Base-by-base conservation (phyloP, 2,797 vertebrate genomes). In the Ficedula albicollis region DNA sequence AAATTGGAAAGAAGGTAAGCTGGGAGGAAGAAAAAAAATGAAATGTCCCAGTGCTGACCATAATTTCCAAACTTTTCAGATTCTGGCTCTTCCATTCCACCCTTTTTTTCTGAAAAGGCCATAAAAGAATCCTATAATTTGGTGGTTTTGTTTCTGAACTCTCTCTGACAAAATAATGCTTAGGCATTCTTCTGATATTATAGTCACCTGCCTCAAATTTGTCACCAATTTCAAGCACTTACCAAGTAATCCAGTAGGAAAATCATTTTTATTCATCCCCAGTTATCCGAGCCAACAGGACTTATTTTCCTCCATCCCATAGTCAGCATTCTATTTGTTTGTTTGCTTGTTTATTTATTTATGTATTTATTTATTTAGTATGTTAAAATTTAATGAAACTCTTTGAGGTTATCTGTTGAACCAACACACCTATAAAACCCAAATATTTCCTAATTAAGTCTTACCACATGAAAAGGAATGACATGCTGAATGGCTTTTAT, bases 281-380 rank as follows among this genome's bases (percentile, higher is more conserved):
- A 4, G 11, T 51, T 36, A 27, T 36, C 32, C 22, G 26, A 41
- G 32, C 8, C 38, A 36, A 22, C 18, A 66, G 5, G 10, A 43
- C 14, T 51, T 74, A 9, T 74, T 66, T 36, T 36, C 26, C 17
- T 51, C 26, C 36, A 58, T 74, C 11, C 32, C 9, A 49, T 9
- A 25, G 14, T 30, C 30, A 73, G 15, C 20, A 41, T 30, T 55
- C 29, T 27, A 27, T 56, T 26, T 34, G 15, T 44, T 7, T 77
- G 8, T 29, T 26, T 3, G 13, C 16, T 26, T 39, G 2, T 5
- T 25, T 16, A 1, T 17, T 22, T 13, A 1, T 3, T n/a, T 17
- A 6, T 13, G 25, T 13, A 1, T 14, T 22, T 15, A 1, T 3
- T n/a, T 17, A 4, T 13, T n/a, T n/a, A n/a, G n/a, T 34, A 11